These are phyloP conservation scores for Salmo trutta DNA, from an alignment of 2,797 vertebrate species.

Conservation along the genomic window DNA sequence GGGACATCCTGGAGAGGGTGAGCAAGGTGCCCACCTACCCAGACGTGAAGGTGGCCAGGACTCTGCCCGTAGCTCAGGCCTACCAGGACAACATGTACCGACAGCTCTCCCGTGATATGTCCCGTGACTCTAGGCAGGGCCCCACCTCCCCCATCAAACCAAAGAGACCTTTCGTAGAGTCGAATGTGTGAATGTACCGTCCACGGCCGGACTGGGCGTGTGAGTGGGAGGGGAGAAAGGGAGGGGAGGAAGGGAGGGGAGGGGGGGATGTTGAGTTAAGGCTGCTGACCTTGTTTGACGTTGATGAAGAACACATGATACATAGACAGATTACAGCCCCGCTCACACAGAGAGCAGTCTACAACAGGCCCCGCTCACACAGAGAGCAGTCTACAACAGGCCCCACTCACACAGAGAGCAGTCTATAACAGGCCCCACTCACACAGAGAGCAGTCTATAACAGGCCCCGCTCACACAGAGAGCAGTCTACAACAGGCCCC, in stretches of 20 bases:
- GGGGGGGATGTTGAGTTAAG: slow-evolving; percentile 18
- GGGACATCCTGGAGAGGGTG: slow-evolving; percentile 95
- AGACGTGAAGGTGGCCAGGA: slow-evolving; percentile 98
- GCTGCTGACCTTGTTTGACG: too few relatives aligned
- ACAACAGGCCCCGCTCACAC: too few relatives aligned
- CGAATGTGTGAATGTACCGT: slow-evolving; percentile 85
- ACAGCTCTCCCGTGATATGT: slow-evolving; percentile 85
- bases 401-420: slow-evolving; percentile 14
- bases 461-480: too few relatives aligned
- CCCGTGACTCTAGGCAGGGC: slow-evolving; percentile 89
- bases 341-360: too few relatives aligned
- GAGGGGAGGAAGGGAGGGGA: slow-evolving; percentile 30
- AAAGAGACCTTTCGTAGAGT: slow-evolving; percentile 99
- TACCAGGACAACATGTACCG: slow-evolving; percentile 99
- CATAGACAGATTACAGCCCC: too few relatives aligned
- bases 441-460: too few relatives aligned
- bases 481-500: too few relatives aligned
- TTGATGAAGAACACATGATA: too few relatives aligned
- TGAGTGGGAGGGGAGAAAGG: slow-evolving; percentile 21
- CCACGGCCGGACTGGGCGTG: slow-evolving; percentile 40
- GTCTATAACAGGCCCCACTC: neutral
- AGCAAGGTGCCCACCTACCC: slow-evolving; percentile 97
- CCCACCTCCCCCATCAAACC: slow-evolving; percentile 99
- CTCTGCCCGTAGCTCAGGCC: slow-evolving; percentile 97
- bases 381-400: too few relatives aligned